Percentiles rank a stretch among this genome's conserved stretches.
Evolutionary conservation across 2,888 invertebrate genomes (phyloP).

Genomic region (Iselma pallidipennis): DNA sequence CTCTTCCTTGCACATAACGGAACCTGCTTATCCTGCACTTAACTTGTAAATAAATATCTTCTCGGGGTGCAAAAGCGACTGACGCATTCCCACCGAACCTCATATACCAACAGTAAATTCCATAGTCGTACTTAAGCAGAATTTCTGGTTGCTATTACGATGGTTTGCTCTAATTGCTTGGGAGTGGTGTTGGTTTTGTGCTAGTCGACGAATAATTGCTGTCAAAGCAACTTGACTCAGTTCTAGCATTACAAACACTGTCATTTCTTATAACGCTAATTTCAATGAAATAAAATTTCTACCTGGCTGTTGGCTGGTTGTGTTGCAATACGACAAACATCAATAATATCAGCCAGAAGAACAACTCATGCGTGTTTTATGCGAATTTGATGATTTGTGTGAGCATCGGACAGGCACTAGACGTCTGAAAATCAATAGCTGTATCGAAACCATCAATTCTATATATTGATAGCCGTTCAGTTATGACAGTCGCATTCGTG

Average conservation of each 20-base stretch:
- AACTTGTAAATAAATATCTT: constrained; percentile 9
- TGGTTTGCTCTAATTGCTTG: not conserved
- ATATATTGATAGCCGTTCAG: constrained; percentile 56
- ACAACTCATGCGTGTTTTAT: constrained; percentile 35
- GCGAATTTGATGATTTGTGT: constrained; percentile 47
- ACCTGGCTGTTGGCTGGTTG: not conserved
- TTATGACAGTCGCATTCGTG: constrained; percentile 57
- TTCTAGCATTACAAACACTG: not conserved
- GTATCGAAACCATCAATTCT: constrained; percentile 54
- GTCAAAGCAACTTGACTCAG: not conserved
- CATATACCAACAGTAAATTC: not conserved
- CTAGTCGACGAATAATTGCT: not conserved
- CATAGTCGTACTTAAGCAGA: too few species aligned
- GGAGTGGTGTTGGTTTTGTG: not conserved
- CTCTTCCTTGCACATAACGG: constrained; percentile 20
- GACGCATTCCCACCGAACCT: constrained; percentile 1
- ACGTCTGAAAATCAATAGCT: constrained; percentile 45
- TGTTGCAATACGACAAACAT: too few species aligned
- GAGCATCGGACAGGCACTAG: constrained; percentile 35
- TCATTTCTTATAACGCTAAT: not conserved
- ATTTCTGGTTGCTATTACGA: not conserved
- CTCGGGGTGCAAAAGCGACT: not conserved
- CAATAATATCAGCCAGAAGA: not conserved
- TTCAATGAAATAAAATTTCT: not conserved
- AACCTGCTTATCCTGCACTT: constrained; percentile 10